Evolutionary conservation across 2,797 vertebrate genomes (phyloP).

Genomic region (Sphenopsis melanotis): DNA sequence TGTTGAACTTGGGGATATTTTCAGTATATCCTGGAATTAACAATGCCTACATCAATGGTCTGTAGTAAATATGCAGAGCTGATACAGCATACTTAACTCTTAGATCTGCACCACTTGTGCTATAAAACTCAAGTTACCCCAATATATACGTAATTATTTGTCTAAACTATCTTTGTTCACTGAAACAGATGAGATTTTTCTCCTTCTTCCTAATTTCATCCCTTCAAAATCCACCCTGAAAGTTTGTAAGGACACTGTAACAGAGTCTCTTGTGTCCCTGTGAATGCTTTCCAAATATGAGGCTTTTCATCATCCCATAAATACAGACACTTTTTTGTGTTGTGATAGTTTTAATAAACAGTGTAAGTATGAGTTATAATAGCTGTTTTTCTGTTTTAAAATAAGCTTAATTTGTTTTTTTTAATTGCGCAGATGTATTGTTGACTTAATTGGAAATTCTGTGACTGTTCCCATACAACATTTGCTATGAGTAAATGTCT

Average conservation of each 20-base stretch:
- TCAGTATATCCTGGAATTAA: neutral
- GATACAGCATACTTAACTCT: neutral
- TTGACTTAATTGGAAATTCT: constrained; percentile 20
- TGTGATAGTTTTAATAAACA: neutral
- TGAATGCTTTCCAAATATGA: neutral
- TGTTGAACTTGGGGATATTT: neutral
- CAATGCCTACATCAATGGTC: fast-evolving
- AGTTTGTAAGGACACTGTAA: neutral
- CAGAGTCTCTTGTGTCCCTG: neutral
- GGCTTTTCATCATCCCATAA: neutral
- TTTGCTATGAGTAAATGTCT: constrained; percentile 34
- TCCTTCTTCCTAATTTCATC: neutral
- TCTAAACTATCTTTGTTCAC: neutral
- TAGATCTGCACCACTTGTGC: neutral
- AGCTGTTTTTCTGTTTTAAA: neutral
- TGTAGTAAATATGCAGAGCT: neutral
- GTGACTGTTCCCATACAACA: neutral
- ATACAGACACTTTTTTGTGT: neutral
- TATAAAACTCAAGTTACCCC: neutral
- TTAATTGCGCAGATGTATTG: neutral
- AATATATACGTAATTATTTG: neutral
- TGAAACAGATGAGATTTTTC: neutral
- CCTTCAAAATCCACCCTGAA: neutral
- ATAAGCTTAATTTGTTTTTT: neutral
- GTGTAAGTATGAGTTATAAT: neutral